These are phyloP conservation scores for Ooceraea biroi DNA, from an alignment of 1,140 invertebrate genomes.

Conservation along the genomic window DNA sequence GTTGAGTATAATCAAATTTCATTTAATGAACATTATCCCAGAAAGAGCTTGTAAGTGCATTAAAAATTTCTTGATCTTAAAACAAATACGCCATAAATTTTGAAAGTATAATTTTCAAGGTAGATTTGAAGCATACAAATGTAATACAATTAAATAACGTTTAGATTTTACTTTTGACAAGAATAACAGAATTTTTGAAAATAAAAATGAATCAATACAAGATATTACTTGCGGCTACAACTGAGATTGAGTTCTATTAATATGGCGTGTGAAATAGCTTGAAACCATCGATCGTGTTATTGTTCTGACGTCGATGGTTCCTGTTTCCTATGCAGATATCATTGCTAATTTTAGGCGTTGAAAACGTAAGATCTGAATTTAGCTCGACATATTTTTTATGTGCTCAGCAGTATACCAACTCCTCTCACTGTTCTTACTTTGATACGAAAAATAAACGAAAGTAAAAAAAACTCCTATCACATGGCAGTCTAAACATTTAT, in stretches of 20 bases:
- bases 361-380: slow-evolving; percentile 18
- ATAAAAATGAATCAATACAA: not conserved
- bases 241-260: slow-evolving; percentile 67
- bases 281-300: slow-evolving; percentile 64
- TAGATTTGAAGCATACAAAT: too few species aligned
- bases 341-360: slow-evolving; percentile 42
- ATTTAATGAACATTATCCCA: slow-evolving; percentile 22
- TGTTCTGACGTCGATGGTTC: slow-evolving; percentile 51
- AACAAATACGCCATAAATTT: not conserved
- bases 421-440: not conserved
- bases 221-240: slow-evolving; percentile 34
- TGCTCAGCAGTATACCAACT: not conserved
- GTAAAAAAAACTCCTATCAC: not conserved
- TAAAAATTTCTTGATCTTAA: not conserved
- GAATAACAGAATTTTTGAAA: not conserved
- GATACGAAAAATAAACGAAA: slow-evolving; percentile 24
- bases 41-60: not conserved
- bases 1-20: slow-evolving; percentile 41
- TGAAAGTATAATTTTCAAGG: not conserved
- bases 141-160: not conserved
- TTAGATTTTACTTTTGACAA: slow-evolving; percentile 2
- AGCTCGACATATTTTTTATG: not conserved
- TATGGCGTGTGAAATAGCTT: slow-evolving; percentile 58
- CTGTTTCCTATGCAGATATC: slow-evolving; percentile 47
- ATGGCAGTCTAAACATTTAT: not conserved